Base-by-base conservation (phyloP, 2,113 vertebrate species). In the Myrmecobius fasciatus region DNA sequence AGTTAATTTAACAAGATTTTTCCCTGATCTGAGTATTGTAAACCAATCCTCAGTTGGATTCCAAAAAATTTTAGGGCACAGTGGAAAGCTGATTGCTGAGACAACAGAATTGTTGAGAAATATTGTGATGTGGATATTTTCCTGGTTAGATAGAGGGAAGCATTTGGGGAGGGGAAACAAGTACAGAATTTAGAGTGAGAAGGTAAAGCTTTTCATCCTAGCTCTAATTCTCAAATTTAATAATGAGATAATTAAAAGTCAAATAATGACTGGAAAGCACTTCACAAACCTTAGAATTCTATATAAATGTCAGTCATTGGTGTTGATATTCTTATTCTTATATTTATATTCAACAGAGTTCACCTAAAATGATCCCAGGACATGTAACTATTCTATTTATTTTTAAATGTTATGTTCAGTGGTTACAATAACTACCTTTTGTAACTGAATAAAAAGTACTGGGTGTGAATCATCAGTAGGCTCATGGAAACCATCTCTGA, bases 1-100 rank as follows among this genome's bases (percentile, higher is more conserved):
- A 95, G 92, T 96, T 95, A n/a, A 47, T 90, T 94, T 91, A 96
- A 96, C 90, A 96, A 94, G 92, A 93, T 91, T 90, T 52, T 60
- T 95, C 92, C 96, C 89, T 2, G 47, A 96, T 93, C 90, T 90
- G 95, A 92, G 56, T 90, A 89, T 91, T 36, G 93, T 92, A 94
- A 89, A 93, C 51, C 53, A 90, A 88, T 52, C 91, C 47, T 75
- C 47, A 94, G n/a, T 12, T 89, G 53, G 91, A 48, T 51, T 24
- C 56, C 91, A 47, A 4, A 3, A 14, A 56, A 93, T 93, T 53
- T 95, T 93, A n/a, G 31, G 26, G 88, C 53, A n/a, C 25, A 91
- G 88, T n/a, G 48, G 52, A 49, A 88, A 92, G 89, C 2, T 75
- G 31, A 75, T 20, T 12, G 0, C 56, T 14, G 28, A 67, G 31